Conservation (phyloP, 2,113 vertebrate genomes). For the Myiozetetes cayanensis region DNA sequence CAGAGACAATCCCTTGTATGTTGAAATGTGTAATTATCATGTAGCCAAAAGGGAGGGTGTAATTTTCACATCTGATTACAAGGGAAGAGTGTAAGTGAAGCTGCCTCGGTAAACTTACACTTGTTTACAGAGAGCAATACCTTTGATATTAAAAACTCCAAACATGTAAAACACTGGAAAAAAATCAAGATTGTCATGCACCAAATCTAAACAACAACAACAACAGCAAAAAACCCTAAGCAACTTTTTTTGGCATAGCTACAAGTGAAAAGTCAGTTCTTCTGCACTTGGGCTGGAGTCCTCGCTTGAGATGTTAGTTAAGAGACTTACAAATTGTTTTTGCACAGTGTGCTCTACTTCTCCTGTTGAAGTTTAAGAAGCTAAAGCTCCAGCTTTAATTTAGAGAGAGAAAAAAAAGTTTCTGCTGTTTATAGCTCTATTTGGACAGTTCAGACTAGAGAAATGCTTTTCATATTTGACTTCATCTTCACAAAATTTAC, state of each 20-base stretch:
- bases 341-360: neutral
- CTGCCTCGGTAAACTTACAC: conserved; percentile 77
- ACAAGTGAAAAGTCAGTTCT: conserved; percentile 57
- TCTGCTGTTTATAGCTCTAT: conserved; percentile 30
- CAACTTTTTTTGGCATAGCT: conserved; percentile 47
- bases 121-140: conserved; percentile 83
- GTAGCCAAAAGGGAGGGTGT: conserved; percentile 90
- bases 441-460: conserved; percentile 50
- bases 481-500: conserved; percentile 50
- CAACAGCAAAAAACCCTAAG: neutral
- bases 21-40: conserved; percentile 91
- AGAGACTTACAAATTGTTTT: conserved; percentile 38
- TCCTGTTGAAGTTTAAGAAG: conserved; percentile 3
- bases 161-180: conserved; percentile 61
- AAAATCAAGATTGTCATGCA: conserved; percentile 55
- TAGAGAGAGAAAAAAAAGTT: neutral
- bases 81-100: conserved; percentile 81
- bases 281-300: conserved; percentile 34
- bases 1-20: conserved; percentile 81
- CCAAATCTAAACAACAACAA: conserved; percentile 39
- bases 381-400: neutral
- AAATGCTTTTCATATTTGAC: conserved; percentile 56
- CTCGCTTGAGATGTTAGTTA: conserved; percentile 40
- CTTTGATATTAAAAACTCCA: conserved; percentile 80
- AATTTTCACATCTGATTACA: conserved; percentile 95